Base-by-base conservation (phyloP, 2,888 invertebrate species). In the Cistogaster globosa region DNA sequence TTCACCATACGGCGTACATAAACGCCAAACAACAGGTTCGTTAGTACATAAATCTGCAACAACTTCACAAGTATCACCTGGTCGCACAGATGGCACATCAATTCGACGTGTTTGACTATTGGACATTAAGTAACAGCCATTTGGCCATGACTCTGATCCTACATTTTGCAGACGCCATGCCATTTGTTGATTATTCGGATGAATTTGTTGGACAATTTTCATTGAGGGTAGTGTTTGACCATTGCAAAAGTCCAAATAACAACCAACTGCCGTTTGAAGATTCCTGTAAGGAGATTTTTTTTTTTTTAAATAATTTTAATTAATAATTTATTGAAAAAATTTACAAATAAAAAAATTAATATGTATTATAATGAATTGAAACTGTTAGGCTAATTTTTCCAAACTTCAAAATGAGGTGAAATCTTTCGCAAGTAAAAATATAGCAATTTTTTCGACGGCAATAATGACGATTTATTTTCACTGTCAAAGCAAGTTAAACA, bases 191-290 rank as follows among this genome's bases (percentile, higher is more conserved):
- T 89, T 90, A 79, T 90, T 90, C 53, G 91, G 88, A 72, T 91
- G 90, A 80, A 89, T 87, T 45, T 90, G 89, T 87, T 90, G 94
- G 87, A 96, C 93, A 87, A 97, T 93, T 57, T 95, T 94, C 97
- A 97, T 97, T 68, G 94, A 95, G 88, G 97, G 96, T 92, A 97
- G 94, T 22, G 94, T 95, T 91, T 94, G 94, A 87, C 95, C 94
- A 88, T 96, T 95, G 90, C 96, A 95, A 90, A 96, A 96, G 93
- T 99, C 99, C 93, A 98, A 96, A 92, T 98, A 99, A 89, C 98
- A 97, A 93, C 98, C 97, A 89, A 99, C 96, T 79, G 99, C 99
- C 16, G 97, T 97, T 94, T 98, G 98, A 76, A 99, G 94, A 93
- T 99, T 99, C 99, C 99, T 99, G 92, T 57, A 69, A 68, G n/a